Conservation (phyloP, 2,888 invertebrate genomes). For the Ophioninae sp. region DNA sequence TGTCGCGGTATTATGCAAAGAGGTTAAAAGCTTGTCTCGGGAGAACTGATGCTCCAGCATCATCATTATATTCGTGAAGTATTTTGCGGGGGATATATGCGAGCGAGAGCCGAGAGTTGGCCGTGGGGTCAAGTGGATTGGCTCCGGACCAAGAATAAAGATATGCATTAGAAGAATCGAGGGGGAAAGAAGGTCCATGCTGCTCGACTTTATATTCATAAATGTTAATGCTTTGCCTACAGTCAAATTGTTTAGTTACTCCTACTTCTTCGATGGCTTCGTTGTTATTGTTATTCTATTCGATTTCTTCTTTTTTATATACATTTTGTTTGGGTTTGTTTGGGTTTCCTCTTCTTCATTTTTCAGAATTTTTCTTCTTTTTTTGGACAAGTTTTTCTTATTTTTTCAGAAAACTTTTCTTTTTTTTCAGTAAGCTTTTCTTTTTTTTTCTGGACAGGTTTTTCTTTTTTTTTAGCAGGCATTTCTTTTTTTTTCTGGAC, state of each 20-base stretch:
- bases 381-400: too few relatives aligned
- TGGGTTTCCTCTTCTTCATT: neutral
- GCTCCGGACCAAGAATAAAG: constrained; percentile 56
- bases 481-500: too few relatives aligned
- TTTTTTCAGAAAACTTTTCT: too few relatives aligned
- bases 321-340: neutral
- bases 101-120: constrained; percentile 34
- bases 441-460: too few relatives aligned
- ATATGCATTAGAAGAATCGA: constrained; percentile 51
- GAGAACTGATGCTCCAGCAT: constrained; percentile 37
- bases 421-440: too few relatives aligned
- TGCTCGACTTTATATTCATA: constrained; percentile 50
- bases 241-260: constrained; percentile 34
- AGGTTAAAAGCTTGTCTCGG: constrained; percentile 47
- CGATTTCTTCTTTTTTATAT: neutral
- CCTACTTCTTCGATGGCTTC: neutral
- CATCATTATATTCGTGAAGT: constrained; percentile 52
- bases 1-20: constrained; percentile 55
- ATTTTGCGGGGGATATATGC: constrained; percentile 32
- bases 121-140: constrained; percentile 57
- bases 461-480: too few relatives aligned
- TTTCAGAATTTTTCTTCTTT: neutral
- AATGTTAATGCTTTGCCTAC: constrained; percentile 33
- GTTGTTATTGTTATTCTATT: neutral
- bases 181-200: constrained; percentile 37